Conservation (phyloP, 1,140 invertebrate genomes). For the Anoplophora glabripennis region DNA sequence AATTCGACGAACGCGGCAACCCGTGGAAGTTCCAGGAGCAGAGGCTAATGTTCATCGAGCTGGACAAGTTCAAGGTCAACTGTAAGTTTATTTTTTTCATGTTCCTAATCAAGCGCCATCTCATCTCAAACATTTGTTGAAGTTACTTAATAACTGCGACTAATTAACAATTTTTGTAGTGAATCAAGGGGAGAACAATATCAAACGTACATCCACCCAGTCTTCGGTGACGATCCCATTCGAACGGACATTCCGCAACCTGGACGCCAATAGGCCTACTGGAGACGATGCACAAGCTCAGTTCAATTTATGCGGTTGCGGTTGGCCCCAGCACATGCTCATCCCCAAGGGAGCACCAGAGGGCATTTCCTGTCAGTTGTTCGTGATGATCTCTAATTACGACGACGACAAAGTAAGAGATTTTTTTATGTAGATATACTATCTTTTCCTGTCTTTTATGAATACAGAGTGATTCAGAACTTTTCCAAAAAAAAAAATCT, state of each 20-base stretch:
- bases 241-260: conserved; percentile 65
- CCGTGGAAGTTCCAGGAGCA: conserved; percentile 64
- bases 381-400: conserved; percentile 79
- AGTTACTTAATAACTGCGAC: neutral
- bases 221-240: conserved; percentile 73
- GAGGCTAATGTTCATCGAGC: conserved; percentile 68
- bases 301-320: conserved; percentile 81
- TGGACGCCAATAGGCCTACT: conserved; percentile 55
- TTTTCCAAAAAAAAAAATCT: no score
- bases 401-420: conserved; percentile 65
- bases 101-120: neutral
- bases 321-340: conserved; percentile 84
- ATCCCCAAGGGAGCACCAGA: conserved; percentile 68
- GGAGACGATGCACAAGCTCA: conserved; percentile 54
- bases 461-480: no score
- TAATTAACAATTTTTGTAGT: conserved; percentile 50
- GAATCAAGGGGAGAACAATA: conserved; percentile 60
- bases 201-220: conserved; percentile 60
- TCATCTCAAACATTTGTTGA: neutral
- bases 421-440: conserved; percentile 14
- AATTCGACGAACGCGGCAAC: conserved; percentile 64
- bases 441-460: no score
- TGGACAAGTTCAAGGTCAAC: conserved; percentile 69
- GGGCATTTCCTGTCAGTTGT: conserved; percentile 69
- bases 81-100: conserved; percentile 50